A percentile compares a stretch with the other conserved stretches of the same genome.
Conservation (phyloP, 2,113 vertebrate genomes). For the Reinhardtius hippoglossoides region DNA sequence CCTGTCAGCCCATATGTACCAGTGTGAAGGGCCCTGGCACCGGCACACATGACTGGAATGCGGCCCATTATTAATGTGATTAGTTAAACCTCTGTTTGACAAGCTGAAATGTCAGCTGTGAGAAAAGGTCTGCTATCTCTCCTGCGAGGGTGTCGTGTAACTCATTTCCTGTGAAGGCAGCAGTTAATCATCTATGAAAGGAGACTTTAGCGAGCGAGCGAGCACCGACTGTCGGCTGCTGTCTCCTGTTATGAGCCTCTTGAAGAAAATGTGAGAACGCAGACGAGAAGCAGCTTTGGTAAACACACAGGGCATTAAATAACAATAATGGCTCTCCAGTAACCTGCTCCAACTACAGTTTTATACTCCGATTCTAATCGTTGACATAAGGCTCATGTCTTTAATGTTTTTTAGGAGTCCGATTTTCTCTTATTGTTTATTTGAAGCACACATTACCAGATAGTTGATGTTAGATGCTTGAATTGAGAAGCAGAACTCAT, state of each 20-base stretch:
- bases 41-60: conserved; percentile 17
- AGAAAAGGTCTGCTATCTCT: conserved; percentile 20
- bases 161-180: conserved; percentile 39
- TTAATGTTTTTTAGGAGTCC: too few relatives aligned
- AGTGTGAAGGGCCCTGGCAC: conserved; percentile 7
- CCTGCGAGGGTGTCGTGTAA: conserved; percentile 3
- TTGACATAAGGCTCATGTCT: too few relatives aligned
- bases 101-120: conserved; percentile 36
- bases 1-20: neutral
- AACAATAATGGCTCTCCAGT: too few relatives aligned
- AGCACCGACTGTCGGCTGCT: neutral
- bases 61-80: conserved; percentile 42
- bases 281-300: conserved; percentile 20
- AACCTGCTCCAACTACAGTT: too few relatives aligned
- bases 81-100: conserved; percentile 41
- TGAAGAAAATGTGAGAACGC: neutral
- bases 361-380: too few relatives aligned
- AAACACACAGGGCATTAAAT: neutral
- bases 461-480: neutral
- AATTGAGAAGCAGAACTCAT: neutral
- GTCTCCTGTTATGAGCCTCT: conserved; percentile 18
- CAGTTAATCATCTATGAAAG: conserved; percentile 38
- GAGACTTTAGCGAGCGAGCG: conserved; percentile 8
- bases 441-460: neutral
- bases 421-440: too few relatives aligned